Percentiles rank a stretch among this genome's conserved stretches.
Conservation (phyloP, 2,888 invertebrate genomes). For the Yponomeuta malinellus region DNA sequence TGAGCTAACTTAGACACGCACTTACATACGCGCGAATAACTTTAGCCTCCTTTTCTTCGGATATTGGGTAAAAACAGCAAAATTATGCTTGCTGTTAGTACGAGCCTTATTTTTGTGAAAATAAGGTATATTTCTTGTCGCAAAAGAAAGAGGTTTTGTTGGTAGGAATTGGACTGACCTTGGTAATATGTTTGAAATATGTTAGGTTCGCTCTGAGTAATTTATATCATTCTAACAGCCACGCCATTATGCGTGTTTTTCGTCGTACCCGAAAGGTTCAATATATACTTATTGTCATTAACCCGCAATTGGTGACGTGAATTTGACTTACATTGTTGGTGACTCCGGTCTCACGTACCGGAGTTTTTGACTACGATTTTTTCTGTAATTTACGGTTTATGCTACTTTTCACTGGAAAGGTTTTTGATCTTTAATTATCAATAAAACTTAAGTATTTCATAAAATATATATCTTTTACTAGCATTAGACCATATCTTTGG, state of each 20-base stretch:
- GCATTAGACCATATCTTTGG: too few relatives aligned
- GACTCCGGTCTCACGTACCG: too few relatives aligned
- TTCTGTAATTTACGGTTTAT: too few relatives aligned
- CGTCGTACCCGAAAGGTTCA: neutral
- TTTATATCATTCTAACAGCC: neutral
- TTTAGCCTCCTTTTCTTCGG: too few relatives aligned
- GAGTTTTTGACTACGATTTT: too few relatives aligned
- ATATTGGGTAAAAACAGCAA: neutral
- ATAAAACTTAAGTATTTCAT: too few relatives aligned
- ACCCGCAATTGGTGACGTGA: neutral
- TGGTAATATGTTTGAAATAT: neutral
- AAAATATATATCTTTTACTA: too few relatives aligned
- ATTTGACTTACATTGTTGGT: too few relatives aligned
- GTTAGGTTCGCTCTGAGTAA: neutral
- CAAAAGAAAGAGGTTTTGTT: neutral
- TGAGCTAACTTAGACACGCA: too few relatives aligned
- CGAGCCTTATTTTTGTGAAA: neutral
- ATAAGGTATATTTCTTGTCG: neutral
- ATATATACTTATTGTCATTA: neutral
- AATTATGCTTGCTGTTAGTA: neutral
- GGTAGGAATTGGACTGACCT: neutral
- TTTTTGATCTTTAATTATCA: too few relatives aligned
- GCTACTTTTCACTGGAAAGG: too few relatives aligned
- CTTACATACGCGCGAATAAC: too few relatives aligned
- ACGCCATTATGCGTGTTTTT: neutral